phyloP scores from a whole-genome alignment of 1,140 invertebrate genomes.

The Brachionus plicatilis region DNA sequence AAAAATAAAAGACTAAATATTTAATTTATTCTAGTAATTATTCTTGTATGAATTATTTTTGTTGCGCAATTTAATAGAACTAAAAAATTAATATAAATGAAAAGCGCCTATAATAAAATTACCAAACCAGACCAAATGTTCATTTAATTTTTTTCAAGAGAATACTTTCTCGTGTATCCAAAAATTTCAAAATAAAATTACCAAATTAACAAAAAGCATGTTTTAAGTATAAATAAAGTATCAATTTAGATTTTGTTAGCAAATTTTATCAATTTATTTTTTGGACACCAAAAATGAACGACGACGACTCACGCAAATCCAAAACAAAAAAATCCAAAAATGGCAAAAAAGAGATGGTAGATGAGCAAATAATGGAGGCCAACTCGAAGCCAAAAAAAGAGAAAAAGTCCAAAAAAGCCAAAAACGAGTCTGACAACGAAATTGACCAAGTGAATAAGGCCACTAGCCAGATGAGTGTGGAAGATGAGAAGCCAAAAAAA shows the following conservation, averaged over 20 bases:
- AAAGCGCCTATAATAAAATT: too few relatives aligned
- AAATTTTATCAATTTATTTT: neutral
- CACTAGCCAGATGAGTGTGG: neutral
- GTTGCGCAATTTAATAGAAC: too few relatives aligned
- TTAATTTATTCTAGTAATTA: too few relatives aligned
- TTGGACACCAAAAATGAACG: neutral
- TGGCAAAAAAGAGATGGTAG: neutral
- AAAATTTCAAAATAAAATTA: neutral
- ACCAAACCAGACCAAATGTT: neutral
- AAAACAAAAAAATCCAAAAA: neutral
- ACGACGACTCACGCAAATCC: neutral
- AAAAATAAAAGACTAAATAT: too few relatives aligned
- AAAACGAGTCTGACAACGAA: neutral
- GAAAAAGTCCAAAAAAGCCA: neutral
- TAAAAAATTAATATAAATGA: too few relatives aligned
- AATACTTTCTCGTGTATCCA: neutral
- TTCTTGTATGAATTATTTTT: too few relatives aligned
- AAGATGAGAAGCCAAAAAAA: neutral
- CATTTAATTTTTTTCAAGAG: neutral
- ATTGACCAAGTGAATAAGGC: neutral
- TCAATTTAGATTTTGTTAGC: neutral
- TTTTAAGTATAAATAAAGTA: neutral
- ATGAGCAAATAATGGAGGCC: neutral
- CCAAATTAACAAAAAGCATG: neutral
- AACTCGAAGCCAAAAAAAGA: neutral